These are phyloP conservation scores for Falco naumanni DNA, from an alignment of 2,797 vertebrate species.

Conservation along the genomic window DNA sequence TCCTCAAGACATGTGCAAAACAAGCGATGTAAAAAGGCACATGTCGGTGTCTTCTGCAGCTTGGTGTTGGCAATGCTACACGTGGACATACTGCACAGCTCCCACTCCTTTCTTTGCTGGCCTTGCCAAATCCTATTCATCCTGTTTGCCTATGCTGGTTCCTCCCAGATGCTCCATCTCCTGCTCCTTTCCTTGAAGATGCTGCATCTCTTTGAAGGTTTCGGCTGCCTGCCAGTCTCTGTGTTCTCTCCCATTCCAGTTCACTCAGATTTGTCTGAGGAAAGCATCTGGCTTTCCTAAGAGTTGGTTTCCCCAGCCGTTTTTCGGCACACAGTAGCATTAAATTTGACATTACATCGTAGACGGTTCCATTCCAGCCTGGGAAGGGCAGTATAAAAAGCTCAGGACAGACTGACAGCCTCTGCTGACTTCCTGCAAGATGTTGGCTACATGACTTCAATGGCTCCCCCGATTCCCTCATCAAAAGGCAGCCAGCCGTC, in stretches of 20 bases:
- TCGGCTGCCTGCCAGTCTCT: not conserved
- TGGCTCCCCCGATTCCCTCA: not conserved
- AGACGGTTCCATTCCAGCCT: not conserved
- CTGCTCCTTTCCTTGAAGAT: slow-evolving; percentile 33
- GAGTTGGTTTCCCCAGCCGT: not conserved
- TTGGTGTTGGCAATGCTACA: not conserved
- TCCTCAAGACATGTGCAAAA: rapidly evolving
- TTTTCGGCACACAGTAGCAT: not conserved
- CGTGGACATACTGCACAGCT: not conserved
- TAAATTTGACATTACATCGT: not conserved
- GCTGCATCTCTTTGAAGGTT: not conserved
- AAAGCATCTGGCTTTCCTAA: slow-evolving; percentile 12
- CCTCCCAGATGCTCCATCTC: slow-evolving; percentile 30
- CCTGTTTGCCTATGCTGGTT: slow-evolving; percentile 29
- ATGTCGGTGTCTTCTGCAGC: not conserved
- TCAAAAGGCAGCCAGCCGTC: not conserved
- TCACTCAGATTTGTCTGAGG: not conserved
- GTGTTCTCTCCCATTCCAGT: not conserved
- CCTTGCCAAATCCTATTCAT: slow-evolving; percentile 36
- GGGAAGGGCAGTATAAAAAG: not conserved
- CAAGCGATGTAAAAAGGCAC: not conserved
- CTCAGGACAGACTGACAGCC: not conserved
- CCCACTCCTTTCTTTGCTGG: not conserved
- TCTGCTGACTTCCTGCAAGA: not conserved
- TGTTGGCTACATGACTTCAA: not conserved